Conservation (phyloP, 1,140 invertebrate genomes). For the Philaenus spumarius region DNA sequence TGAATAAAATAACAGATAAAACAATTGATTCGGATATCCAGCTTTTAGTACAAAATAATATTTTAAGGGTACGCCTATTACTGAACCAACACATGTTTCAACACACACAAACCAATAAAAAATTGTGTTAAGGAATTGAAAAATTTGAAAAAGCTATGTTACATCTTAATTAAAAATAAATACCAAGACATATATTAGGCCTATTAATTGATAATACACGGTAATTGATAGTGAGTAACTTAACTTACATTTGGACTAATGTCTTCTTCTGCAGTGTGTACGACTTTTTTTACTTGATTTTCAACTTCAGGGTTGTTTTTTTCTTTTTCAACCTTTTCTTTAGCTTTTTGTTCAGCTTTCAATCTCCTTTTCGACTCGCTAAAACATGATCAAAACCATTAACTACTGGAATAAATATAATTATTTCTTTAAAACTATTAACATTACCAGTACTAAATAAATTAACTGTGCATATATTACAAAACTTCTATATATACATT, state of each 20-base stretch:
- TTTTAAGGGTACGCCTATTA: no score
- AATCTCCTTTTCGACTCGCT: slow-evolving; percentile 88
- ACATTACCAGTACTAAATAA: neutral
- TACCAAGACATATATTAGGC: no score
- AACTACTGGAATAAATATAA: neutral
- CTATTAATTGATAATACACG: no score
- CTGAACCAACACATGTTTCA: no score
- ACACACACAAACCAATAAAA: no score
- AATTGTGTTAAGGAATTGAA: no score
- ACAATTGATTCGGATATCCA: no score
- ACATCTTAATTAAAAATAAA: no score
- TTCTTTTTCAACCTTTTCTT: slow-evolving; percentile 86
- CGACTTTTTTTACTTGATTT: slow-evolving; percentile 38
- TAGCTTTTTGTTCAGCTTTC: slow-evolving; percentile 88
- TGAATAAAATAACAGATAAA: no score
- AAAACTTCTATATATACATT: neutral
- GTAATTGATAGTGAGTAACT: no score
- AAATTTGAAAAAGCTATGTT: no score
- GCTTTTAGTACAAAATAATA: no score
- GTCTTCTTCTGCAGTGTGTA: slow-evolving; percentile 63
- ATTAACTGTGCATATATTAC: neutral
- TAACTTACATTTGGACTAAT: slow-evolving; percentile 82
- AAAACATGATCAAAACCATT: slow-evolving; percentile 39
- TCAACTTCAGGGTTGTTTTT: slow-evolving; percentile 38
- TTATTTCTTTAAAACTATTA: neutral